phyloP scores from a whole-genome alignment of 2,888 invertebrate genomes.

The Phyto melanocephala region DNA sequence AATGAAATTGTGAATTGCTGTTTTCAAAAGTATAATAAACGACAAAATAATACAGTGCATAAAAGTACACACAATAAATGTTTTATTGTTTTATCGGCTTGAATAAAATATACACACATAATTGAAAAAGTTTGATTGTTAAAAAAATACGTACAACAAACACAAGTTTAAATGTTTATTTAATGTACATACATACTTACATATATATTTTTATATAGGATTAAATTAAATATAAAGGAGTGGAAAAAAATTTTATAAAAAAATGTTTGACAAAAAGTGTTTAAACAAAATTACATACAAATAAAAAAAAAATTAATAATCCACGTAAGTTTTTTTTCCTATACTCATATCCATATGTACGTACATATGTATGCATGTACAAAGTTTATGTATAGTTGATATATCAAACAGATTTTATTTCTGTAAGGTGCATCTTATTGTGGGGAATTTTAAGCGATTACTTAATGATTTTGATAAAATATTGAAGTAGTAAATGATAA shows the following conservation, averaged over 20 bases:
- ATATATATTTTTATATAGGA: neutral
- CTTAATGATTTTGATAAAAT: too few relatives aligned
- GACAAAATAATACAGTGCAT: neutral
- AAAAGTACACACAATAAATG: neutral
- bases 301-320: neutral
- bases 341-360: too few relatives aligned
- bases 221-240: neutral
- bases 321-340: too few relatives aligned
- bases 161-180: neutral
- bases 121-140: neutral
- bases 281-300: neutral
- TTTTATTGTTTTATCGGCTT: neutral
- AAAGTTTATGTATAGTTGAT: too few relatives aligned
- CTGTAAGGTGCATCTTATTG: too few relatives aligned
- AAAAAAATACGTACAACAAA: neutral
- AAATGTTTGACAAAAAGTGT: neutral
- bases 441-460: too few relatives aligned
- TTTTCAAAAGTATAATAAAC: neutral
- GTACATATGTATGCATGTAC: too few relatives aligned
- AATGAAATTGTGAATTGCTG: constrained; percentile 6
- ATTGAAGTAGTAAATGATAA: too few relatives aligned
- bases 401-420: too few relatives aligned
- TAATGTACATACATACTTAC: neutral
- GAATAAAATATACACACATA: neutral
- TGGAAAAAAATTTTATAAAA: neutral